Percentiles rank a stretch among this genome's conserved stretches.
Conservation (phyloP, 2,888 invertebrate genomes). For the Lasius platythorax region DNA sequence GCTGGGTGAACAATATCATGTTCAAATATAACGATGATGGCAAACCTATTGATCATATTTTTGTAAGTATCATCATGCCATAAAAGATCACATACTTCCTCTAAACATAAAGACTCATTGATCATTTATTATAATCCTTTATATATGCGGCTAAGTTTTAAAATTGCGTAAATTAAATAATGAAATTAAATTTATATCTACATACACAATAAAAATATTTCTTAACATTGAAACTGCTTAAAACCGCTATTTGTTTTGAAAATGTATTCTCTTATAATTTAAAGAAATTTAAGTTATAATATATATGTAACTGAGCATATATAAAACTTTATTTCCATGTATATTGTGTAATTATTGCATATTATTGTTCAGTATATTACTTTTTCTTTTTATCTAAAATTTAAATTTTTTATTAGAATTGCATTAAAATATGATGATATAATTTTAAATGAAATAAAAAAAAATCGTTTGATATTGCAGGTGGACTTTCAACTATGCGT, state of each 20-base stretch:
- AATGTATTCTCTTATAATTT: not conserved
- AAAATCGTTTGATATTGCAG: conserved; percentile 78
- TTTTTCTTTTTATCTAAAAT: conserved; percentile 10
- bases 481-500: conserved; percentile 86
- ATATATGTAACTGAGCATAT: no score
- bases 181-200: not conserved
- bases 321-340: no score
- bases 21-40: conserved; percentile 80
- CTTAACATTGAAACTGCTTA: not conserved
- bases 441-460: not conserved
- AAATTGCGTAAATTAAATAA: not conserved
- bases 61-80: conserved; percentile 73
- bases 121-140: not conserved
- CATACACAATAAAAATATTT: not conserved
- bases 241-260: not conserved
- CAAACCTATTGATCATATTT: conserved; percentile 78
- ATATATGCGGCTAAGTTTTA: not conserved
- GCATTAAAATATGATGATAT: not conserved
- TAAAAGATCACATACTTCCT: not conserved
- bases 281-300: not conserved
- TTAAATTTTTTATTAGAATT: not conserved
- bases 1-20: conserved; percentile 84
- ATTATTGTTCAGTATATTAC: not conserved
- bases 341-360: no score
- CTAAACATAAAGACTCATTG: not conserved